phyloP scores from a whole-genome alignment of 2,797 vertebrate genomes.

The Eurystomus glaucurus region DNA sequence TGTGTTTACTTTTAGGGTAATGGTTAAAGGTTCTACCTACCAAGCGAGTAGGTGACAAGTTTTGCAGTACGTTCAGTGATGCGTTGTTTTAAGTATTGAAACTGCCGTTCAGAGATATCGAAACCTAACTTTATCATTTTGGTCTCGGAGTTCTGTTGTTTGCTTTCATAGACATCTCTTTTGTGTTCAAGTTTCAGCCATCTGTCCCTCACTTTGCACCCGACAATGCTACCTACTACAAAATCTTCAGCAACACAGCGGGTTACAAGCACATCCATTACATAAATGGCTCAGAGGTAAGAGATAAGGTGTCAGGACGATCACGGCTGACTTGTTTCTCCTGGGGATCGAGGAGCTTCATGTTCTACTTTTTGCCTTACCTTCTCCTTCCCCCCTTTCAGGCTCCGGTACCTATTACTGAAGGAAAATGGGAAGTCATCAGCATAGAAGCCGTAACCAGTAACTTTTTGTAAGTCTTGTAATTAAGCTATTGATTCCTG shows the following conservation, averaged over 20 bases:
- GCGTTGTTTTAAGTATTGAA: background rate
- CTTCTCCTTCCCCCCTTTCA: background rate
- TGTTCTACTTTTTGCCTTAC: background rate
- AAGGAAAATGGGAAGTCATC: slow-evolving; percentile 95
- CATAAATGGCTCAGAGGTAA: slow-evolving; percentile 54
- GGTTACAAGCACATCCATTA: slow-evolving; percentile 95
- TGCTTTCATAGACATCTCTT: slow-evolving; percentile 31
- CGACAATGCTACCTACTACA: slow-evolving; percentile 91
- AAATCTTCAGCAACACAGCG: slow-evolving; percentile 88
- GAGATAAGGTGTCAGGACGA: background rate
- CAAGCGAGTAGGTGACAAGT: background rate
- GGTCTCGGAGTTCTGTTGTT: background rate
- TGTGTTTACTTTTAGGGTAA: background rate
- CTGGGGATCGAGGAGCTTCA: background rate
- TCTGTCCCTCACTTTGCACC: slow-evolving; percentile 89
- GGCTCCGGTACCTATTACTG: slow-evolving; percentile 85
- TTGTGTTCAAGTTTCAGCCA: slow-evolving; percentile 88
- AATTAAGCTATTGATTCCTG: background rate
- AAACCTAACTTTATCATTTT: background rate
- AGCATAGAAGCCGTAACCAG: slow-evolving; percentile 90
- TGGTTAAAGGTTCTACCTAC: background rate
- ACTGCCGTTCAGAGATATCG: background rate
- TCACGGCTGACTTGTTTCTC: background rate
- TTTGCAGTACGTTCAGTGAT: background rate
- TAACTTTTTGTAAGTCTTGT: slow-evolving; percentile 88